Conservation (phyloP, 2,888 invertebrate species). For the Cephus runcator region DNA sequence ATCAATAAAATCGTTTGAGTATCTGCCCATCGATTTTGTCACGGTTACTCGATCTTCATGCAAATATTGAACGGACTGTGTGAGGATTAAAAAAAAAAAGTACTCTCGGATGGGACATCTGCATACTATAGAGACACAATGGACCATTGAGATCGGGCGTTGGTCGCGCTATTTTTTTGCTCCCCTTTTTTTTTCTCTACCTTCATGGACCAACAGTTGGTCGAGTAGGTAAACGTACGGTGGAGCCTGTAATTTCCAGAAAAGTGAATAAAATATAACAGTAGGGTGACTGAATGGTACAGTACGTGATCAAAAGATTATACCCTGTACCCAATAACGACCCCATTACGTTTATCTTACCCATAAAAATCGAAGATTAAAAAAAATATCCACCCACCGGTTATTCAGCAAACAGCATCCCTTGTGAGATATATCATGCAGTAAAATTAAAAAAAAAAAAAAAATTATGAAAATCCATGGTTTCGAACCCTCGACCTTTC, state of each 20-base stretch:
- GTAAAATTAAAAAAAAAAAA: background rate
- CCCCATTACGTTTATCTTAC: background rate
- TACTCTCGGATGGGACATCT: background rate
- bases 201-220: slow-evolving; percentile 52
- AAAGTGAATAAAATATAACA: slow-evolving; percentile 46
- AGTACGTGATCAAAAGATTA: slow-evolving; percentile 10
- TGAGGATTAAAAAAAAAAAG: background rate
- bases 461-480: background rate
- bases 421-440: background rate
- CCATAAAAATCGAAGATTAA: background rate
- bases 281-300: slow-evolving; percentile 9
- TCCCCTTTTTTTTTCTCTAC: background rate
- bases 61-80: slow-evolving; percentile 52
- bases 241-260: slow-evolving; percentile 53
- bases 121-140: background rate
- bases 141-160: background rate
- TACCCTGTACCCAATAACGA: slow-evolving; percentile 5
- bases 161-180: slow-evolving; percentile 27
- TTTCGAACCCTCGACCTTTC: background rate
- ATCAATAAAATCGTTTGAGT: slow-evolving; percentile 12
- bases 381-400: background rate
- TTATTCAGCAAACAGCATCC: background rate
- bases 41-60: slow-evolving; percentile 56
- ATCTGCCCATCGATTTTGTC: slow-evolving; percentile 51
- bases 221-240: slow-evolving; percentile 30